Base-by-base conservation (phyloP, 2,797 vertebrate species). In the Fistularia tabacaria region DNA sequence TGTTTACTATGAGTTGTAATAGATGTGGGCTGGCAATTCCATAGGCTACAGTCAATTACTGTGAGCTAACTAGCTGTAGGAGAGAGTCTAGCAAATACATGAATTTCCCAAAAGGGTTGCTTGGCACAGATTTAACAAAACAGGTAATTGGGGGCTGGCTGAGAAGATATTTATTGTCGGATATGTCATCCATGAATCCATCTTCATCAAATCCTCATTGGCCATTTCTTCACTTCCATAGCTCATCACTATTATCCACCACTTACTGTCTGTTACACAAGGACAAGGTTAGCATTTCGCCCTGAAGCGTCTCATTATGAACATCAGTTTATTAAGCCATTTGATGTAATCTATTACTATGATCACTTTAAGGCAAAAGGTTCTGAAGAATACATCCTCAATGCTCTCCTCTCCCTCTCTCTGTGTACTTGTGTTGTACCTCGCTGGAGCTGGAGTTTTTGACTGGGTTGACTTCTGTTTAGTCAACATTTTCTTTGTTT, bases 201-300 rank as follows among this genome's bases (percentile, higher is more conserved):
- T 47, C 45, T 49, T 53, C 39, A 9, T 41, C 36, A 14, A 39
- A 55, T 14, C 59, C 48, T 14, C 1, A 4, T 6, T 41, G 9
- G 49, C 48, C 6, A 25, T 25, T 25, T 25, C 25, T 25, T 25
- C 36, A 9, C 10, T 12, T 59, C 15, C 1, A 8, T 40, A 14
- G 52, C 42, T 54, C 45, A 68, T 60, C 48, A 8, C 37, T 43
- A 49, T 64, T 38, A 14, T 64, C 37, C 49, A 51, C 12, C 0
- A 6, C 25, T 54, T 15, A 38, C n/a, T 66, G 38, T 79, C 46
- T 59, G 40, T 71, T 36, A 36, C 63, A 64, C 50, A 71, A 79
- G 38, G 81, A 88, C 89, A 91, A 92, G 90, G 90, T 92, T 92
- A 92, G 87, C 90, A 92, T 92, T 91, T 90, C 76, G 70, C 52